phyloP scores from a whole-genome alignment of 2,888 invertebrate species.

The Seira sanloemensis region DNA sequence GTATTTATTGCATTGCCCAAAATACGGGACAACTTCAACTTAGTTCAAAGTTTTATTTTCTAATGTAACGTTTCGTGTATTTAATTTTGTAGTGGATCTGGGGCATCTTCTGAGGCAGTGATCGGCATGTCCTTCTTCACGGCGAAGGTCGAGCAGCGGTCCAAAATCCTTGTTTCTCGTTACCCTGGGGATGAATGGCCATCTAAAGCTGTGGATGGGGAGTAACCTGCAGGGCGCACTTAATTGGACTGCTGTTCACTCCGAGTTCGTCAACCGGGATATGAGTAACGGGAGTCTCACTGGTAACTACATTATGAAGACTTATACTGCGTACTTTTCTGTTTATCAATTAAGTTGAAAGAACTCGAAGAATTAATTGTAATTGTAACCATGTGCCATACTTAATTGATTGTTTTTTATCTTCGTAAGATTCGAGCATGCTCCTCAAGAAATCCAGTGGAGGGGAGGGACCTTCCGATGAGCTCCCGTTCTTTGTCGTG shows the following conservation, averaged over 20 bases:
- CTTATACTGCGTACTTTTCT: neutral
- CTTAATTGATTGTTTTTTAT: neutral
- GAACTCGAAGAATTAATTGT: neutral
- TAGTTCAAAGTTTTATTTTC: too few relatives aligned
- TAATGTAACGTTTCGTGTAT: too few relatives aligned
- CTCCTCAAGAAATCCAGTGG: conserved; percentile 56
- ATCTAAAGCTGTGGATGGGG: conserved; percentile 66
- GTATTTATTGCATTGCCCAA: conserved; percentile 41
- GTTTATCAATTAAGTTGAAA: neutral
- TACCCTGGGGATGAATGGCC: conserved; percentile 71
- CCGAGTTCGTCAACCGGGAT: conserved; percentile 64
- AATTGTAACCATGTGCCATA: too few relatives aligned
- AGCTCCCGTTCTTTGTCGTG: conserved; percentile 68
- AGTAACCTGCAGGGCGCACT: conserved; percentile 56
- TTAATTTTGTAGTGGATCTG: conserved; percentile 39
- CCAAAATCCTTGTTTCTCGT: conserved; percentile 62
- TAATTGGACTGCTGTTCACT: conserved; percentile 63
- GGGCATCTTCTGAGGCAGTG: conserved; percentile 65
- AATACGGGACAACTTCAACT: too few relatives aligned
- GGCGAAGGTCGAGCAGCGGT: conserved; percentile 46
- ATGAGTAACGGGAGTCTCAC: conserved; percentile 55
- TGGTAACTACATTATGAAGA: conserved; percentile 30
- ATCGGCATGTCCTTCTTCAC: conserved; percentile 69
- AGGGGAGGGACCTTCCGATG: conserved; percentile 41
- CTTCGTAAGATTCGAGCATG: conserved; percentile 67